phyloP scores from a whole-genome alignment of 1,140 invertebrate species.

The Drosophila insularis region DNA sequence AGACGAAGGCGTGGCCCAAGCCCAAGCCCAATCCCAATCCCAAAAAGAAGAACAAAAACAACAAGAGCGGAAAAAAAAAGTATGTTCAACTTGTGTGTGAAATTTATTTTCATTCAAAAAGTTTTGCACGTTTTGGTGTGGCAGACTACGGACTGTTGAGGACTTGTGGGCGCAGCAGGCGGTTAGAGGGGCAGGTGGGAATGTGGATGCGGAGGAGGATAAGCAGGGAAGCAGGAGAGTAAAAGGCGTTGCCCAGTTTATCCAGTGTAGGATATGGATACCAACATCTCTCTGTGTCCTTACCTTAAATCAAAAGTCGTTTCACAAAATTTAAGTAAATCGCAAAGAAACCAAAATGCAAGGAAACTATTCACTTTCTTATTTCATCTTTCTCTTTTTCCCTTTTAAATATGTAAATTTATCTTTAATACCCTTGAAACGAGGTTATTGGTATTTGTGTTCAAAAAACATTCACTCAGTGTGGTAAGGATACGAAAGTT shows the following conservation, averaged over 20 bases:
- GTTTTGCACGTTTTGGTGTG: slow-evolving; percentile 36
- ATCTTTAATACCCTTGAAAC: too few relatives aligned
- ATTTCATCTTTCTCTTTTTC: too few relatives aligned
- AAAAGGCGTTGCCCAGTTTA: slow-evolving; percentile 16
- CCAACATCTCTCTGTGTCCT: background rate
- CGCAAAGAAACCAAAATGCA: background rate
- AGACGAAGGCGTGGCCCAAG: slow-evolving; percentile 9
- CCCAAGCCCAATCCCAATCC: background rate
- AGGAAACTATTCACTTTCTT: background rate
- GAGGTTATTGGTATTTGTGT: too few relatives aligned
- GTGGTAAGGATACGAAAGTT: too few relatives aligned
- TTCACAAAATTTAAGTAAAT: background rate
- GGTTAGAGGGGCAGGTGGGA: background rate
- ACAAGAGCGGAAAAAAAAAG: background rate
- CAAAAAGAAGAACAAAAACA: background rate
- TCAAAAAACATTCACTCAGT: too few relatives aligned
- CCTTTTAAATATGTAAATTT: too few relatives aligned
- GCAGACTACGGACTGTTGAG: background rate
- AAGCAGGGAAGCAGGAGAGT: background rate
- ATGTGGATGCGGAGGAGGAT: background rate
- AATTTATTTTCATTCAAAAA: slow-evolving; percentile 65
- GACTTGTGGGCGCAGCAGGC: background rate
- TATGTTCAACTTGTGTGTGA: slow-evolving; percentile 33
- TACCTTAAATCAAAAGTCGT: background rate
- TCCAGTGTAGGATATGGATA: slow-evolving; percentile 5